A percentile compares a stretch with the other conserved stretches of the same genome.
phyloP scores from a whole-genome alignment of 2,888 invertebrate species.

The Nephrotoma guestfalica region DNA sequence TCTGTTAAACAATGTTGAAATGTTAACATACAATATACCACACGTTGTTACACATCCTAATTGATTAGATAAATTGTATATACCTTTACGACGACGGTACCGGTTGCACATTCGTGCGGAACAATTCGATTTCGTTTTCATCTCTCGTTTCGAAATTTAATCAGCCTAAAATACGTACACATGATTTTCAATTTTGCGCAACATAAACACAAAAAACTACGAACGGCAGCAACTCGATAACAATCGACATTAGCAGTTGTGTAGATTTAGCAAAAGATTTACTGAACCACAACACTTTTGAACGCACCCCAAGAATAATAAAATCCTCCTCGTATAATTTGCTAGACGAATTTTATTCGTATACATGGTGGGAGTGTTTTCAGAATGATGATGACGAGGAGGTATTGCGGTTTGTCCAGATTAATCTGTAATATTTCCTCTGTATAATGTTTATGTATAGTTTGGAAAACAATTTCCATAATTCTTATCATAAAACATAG shows the following conservation, averaged over 20 bases:
- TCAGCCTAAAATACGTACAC: background rate
- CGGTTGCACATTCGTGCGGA: background rate
- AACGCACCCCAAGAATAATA: too few species aligned
- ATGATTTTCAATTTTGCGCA: background rate
- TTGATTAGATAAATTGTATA: background rate
- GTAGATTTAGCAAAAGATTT: background rate
- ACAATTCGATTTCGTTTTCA: background rate
- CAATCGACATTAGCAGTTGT: background rate
- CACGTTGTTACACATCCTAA: background rate
- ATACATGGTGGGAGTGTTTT: background rate
- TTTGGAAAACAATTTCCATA: background rate
- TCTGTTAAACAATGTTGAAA: background rate
- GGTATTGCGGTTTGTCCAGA: background rate
- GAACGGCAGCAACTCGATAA: background rate
- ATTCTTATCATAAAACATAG: background rate
- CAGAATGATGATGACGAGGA: background rate
- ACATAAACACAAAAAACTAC: background rate
- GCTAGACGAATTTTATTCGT: background rate
- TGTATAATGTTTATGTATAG: background rate
- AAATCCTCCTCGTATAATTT: background rate
- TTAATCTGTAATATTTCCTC: background rate
- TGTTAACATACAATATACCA: background rate
- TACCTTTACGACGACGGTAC: background rate
- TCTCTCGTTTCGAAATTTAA: background rate
- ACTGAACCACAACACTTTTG: background rate